Evolutionary conservation across 2,113 vertebrate genomes (phyloP), one percentile per base, ranked within the genome.

Genomic region (Dissostichus mawsoni): DNA sequence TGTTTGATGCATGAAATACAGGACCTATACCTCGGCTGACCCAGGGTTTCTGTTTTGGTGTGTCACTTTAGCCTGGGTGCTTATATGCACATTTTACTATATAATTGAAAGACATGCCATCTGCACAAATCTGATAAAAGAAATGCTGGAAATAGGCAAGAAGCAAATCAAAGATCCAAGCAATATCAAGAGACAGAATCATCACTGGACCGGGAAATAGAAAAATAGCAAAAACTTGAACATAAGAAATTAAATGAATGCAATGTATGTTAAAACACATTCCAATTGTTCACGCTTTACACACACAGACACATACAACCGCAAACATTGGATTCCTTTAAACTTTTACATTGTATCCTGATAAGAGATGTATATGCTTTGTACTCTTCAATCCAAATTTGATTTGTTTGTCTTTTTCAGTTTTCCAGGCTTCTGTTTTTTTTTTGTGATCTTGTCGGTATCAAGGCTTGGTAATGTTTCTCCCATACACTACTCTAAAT

Each of bases 381-480:
- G 23, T 20, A 3, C 44, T 68, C 20, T 20, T 41, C 63, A 33
- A 14, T 33, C 36, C 5, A 8, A 41, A 41, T 41, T 3, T 29
- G 59, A 80, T 36, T 55, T 73, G 63, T 14, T 53, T 10, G 33
- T 13, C n/a, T 50, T 33, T 73, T 23, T 18, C n/a, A 33, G 23
- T 53, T 71, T 68, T 45, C 51, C 36, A 65, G 52, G 36, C n/a
- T 29, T 74, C 51, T 2, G 11, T 23, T 79, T 75, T 58, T 29
- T 74, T 52, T 68, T 63, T 45, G 4, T 10, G 65, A 78, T 81
- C 70, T 55, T 76, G 82, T 68, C 67, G 44, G 25, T 16, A n/a
- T 59, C 44, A 18, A 56, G 36, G 36, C 36, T 41, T 11, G 18
- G 25, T 52, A 71, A 61, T 71, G 47, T 80, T 48, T 59, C 29